Conservation (phyloP, 2,113 vertebrate species). For the Perognathus longimembris region DNA sequence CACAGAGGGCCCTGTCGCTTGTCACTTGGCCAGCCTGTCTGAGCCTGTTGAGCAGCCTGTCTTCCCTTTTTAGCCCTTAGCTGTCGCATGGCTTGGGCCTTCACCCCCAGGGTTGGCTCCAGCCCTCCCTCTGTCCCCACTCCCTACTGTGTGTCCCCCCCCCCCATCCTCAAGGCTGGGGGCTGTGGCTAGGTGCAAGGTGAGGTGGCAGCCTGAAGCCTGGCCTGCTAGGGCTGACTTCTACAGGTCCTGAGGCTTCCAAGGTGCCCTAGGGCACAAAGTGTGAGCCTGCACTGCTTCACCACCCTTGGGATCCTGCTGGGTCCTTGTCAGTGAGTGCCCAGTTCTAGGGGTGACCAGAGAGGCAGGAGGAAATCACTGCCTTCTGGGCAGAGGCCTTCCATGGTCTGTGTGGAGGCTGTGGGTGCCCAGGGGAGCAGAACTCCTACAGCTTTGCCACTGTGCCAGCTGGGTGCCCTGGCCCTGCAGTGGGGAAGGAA, state of each 20-base stretch:
- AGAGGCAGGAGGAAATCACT: background rate
- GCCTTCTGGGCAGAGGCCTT: background rate
- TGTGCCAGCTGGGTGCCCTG: too few species aligned
- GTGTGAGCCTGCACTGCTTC: too few species aligned
- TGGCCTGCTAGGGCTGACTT: background rate
- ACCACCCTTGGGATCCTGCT: too few species aligned
- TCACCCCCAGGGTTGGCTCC: background rate
- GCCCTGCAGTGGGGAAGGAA: too few species aligned
- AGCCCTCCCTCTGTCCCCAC: fast-evolving
- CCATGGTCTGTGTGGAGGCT: too few species aligned
- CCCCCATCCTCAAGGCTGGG: fast-evolving
- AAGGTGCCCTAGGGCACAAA: too few species aligned
- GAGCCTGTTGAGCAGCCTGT: conserved; percentile 19
- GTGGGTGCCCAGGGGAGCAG: background rate
- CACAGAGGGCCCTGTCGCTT: background rate
- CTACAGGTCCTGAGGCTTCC: too few species aligned
- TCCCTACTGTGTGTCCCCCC: background rate
- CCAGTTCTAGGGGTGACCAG: background rate
- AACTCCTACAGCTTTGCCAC: too few species aligned
- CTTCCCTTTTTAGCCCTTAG: background rate
- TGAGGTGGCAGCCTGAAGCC: too few species aligned
- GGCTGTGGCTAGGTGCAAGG: background rate
- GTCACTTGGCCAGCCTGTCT: conserved; percentile 21
- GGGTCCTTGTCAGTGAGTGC: background rate
- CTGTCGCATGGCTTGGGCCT: background rate